These are phyloP conservation scores for Muschampia plurimacula DNA, from an alignment of 2,888 invertebrate species.

Conservation along the genomic window DNA sequence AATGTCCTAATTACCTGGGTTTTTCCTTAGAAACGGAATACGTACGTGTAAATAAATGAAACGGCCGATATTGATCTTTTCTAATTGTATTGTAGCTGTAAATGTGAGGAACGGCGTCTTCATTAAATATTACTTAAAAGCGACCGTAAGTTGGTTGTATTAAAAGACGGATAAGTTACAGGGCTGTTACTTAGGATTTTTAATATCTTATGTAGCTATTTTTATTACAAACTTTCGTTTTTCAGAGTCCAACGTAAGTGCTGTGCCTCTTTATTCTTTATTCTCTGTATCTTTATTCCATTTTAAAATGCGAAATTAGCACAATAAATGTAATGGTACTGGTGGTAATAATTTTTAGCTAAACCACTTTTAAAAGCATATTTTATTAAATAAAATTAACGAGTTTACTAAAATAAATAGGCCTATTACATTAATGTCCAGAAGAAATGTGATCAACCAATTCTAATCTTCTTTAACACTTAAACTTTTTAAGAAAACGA, in stretches of 20 bases:
- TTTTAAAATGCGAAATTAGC: no score
- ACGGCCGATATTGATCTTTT: constrained; percentile 74
- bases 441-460: no score
- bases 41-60: constrained; percentile 63
- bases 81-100: constrained; percentile 72
- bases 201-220: neutral
- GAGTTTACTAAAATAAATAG: no score
- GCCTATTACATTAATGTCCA: no score
- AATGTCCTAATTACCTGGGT: constrained; percentile 39
- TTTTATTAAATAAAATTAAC: no score
- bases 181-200: constrained; percentile 12
- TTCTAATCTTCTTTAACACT: no score
- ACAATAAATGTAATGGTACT: no score
- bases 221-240: neutral
- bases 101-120: constrained; percentile 63
- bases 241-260: neutral
- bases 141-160: constrained; percentile 65
- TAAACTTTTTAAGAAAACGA: no score
- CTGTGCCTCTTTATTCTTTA: no score
- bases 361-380: no score
- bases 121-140: constrained; percentile 79
- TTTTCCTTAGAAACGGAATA: constrained; percentile 38
- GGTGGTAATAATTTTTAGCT: no score
- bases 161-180: constrained; percentile 52
- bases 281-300: no score